Conservation (phyloP, 2,797 vertebrate genomes). For the Paramormyrops hopkinsi region DNA sequence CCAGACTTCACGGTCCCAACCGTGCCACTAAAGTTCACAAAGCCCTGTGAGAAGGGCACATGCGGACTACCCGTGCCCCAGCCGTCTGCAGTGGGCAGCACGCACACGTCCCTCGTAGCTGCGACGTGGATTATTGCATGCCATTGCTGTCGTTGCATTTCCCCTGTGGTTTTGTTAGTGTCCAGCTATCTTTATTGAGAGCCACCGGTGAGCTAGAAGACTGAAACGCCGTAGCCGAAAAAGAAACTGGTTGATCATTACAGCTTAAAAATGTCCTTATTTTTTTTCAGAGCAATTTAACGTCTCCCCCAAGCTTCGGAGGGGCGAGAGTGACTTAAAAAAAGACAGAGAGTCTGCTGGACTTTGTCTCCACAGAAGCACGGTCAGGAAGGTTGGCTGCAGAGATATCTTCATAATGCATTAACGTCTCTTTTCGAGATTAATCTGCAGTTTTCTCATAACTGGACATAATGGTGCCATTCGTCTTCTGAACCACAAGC, state of each 20-base stretch:
- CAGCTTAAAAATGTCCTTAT: not conserved
- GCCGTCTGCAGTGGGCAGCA: not conserved
- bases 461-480: not conserved
- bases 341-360: not conserved
- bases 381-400: not conserved
- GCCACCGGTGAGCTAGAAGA: no score
- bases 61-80: not conserved
- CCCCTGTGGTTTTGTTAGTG: not conserved
- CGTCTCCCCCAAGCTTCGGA: not conserved
- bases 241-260: not conserved
- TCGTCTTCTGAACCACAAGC: not conserved
- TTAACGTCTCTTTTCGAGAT: not conserved
- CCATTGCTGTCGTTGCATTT: not conserved
- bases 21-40: not conserved
- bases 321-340: not conserved
- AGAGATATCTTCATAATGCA: not conserved
- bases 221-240: not conserved
- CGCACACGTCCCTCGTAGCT: not conserved
- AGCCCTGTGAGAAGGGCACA: not conserved
- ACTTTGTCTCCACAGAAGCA: not conserved
- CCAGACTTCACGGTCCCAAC: not conserved
- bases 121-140: not conserved
- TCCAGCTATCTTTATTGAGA: not conserved
- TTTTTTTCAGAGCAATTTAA: not conserved
- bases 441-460: constrained; percentile 3